These are phyloP conservation scores for Sesamia inferens DNA, from an alignment of 2,888 invertebrate species.

Conservation along the genomic window DNA sequence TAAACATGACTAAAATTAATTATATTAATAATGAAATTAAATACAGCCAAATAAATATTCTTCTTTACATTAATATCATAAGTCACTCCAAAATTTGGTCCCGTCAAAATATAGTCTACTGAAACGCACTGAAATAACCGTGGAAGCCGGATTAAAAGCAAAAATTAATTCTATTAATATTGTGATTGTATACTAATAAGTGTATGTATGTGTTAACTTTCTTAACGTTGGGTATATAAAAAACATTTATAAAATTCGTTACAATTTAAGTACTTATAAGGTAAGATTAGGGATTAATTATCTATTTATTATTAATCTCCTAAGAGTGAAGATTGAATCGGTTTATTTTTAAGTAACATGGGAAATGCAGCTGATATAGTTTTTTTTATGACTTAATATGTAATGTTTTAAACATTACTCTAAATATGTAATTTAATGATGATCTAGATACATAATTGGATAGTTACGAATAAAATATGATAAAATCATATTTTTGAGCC, in stretches of 20 bases:
- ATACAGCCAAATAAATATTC: conserved; percentile 41
- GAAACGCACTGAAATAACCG: conserved; percentile 1
- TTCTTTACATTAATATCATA: conserved; percentile 18
- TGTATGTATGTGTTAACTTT: not conserved
- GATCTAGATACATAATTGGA: not conserved
- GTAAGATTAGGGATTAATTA: conserved; percentile 19
- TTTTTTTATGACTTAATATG: not conserved
- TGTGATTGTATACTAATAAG: not conserved
- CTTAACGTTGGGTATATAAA: conserved; percentile 11
- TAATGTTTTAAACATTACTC: conserved; percentile 15
- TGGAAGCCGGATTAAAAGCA: not conserved
- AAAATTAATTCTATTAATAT: conserved; percentile 2
- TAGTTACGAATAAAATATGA: not conserved
- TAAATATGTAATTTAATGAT: conserved; percentile 7
- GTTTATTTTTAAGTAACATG: conserved; percentile 19
- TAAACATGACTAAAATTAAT: conserved; percentile 20
- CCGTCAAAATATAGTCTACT: conserved; percentile 37
- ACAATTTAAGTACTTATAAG: conserved; percentile 52
- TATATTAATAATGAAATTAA: conserved; percentile 10
- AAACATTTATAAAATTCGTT: conserved; percentile 66
- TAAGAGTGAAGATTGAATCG: not conserved
- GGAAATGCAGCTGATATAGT: conserved; percentile 16
- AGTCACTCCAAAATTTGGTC: conserved; percentile 36
- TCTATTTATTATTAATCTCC: conserved; percentile 14
- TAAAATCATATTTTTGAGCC: too few species aligned